Base-by-base conservation (phyloP, 2,888 invertebrate genomes). In the Sinopyrophorus schimmeli region DNA sequence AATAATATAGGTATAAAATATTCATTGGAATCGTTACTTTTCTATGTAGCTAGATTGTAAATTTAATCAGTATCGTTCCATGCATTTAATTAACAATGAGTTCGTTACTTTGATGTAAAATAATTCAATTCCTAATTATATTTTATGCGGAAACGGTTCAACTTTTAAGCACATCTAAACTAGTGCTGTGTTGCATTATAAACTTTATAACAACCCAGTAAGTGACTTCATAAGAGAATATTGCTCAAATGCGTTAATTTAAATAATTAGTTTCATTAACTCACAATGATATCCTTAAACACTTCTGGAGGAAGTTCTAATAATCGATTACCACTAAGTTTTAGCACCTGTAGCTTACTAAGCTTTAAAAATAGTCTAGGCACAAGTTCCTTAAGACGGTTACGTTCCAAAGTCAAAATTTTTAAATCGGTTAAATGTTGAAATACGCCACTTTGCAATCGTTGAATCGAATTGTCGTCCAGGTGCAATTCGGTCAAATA, bases 371-470 rank as follows among this genome's bases (percentile, higher is more conserved):
- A 89, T 41, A 87, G 77, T 63, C 87, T 78, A 43, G 87, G 84
- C 58, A 84, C 84, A 54, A 89, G 76, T 63, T 81, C 80, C 31
- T 78, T 77, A 40, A 89, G 81, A 64, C 80, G 77, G 71, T 87
- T 89, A 65, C 82, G 75, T 35, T 83, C 78, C 63, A 89, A 74
- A 61, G 80, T 80, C 60, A 89, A 77, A 53, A 79, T 79, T 65
- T 78, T 79, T 61, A 91, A 74, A 59, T 86, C 84, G 58, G 83
- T 79, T 50, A 90, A 77, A 72, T 88, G 82, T 56, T 82, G 79
- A 71, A 91, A 91, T 16, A 84, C 84, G 53, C 86, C 88, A 61
- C 84, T 87, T 37, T 87, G 83, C 77, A 89, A 82, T 59, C 82
- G 79, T 60, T 82, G 80, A 59, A 91, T 88, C 62, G 80, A 77